Base-by-base conservation (phyloP, 1,140 invertebrate species). In the Lasioglossum baleicum region DNA sequence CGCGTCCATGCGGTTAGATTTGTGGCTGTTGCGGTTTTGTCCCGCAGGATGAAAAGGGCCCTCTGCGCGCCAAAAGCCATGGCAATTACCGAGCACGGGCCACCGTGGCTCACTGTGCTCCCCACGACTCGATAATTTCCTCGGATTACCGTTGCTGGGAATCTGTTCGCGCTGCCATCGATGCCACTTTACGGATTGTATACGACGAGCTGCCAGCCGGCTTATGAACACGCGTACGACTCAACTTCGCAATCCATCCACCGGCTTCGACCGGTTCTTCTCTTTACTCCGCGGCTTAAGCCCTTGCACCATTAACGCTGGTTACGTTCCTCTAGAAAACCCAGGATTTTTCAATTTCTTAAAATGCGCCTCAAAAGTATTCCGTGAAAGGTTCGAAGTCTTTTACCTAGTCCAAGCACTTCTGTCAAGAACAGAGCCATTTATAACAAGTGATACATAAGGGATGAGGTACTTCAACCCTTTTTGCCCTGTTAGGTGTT, bases 11-110 rank as follows among this genome's bases (percentile, higher is more conserved):
- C 86, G 88, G 88, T 89, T 85, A 89, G 86, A 88, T 90, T 88
- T 90, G 90, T 90, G 90, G 90, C 86, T 89, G 87, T 88, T 83
- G 87, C 80, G 83, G 87, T 87, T 87, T 89, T 88, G 84, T 87
- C 81, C 84, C 65, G 72, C 68, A 66, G 76, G 70, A 77, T 73
- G 75, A 83, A 87, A 79, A 83, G 80, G 69, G 73, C 13, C 56
- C 61, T 26, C 26, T 6, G 48, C 17, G 71, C 78, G 73, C 69
- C 77, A 70, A 84, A 87, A 76, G 80, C 73, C 83, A 67, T 70
- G 67, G 70, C 83, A 84, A 84, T 87, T 82, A 77, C 68, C 70
- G 31, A 22, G 56, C 58, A 67, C 48, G 31, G 68, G 76, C 67
- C 72, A 75, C 76, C 66, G 75, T 75, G 42, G 15, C n/a, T 7